These are phyloP conservation scores for Ciconia maguari DNA, from an alignment of 2,113 vertebrate genomes.

Conservation along the genomic window DNA sequence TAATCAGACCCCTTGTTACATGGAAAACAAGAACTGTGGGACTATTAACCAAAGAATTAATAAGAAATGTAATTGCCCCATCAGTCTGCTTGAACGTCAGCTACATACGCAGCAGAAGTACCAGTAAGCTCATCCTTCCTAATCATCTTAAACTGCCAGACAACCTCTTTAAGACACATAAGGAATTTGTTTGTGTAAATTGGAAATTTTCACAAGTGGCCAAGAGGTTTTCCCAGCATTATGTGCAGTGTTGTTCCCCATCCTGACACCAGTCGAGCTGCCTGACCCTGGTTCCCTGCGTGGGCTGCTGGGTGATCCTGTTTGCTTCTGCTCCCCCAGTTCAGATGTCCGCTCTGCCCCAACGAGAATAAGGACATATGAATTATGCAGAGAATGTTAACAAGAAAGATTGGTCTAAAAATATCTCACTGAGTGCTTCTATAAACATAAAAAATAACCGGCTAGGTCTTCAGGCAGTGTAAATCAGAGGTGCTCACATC, in stretches of 20 bases:
- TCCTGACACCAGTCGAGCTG: neutral
- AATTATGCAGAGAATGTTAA: conserved; percentile 9
- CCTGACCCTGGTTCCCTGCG: neutral
- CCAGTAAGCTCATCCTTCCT: neutral
- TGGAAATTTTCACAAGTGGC: neutral
- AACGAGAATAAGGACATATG: neutral
- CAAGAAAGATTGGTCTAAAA: neutral
- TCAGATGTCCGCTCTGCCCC: neutral
- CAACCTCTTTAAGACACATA: neutral
- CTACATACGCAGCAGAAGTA: neutral
- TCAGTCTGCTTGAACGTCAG: neutral
- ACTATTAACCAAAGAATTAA: neutral
- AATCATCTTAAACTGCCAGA: neutral
- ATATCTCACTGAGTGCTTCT: neutral
- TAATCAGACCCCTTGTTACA: neutral
- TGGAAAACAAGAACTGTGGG: neutral
- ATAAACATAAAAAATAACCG: neutral
- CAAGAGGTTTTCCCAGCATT: neutral
- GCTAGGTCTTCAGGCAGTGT: neutral
- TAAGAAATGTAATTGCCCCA: neutral
- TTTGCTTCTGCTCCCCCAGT: neutral
- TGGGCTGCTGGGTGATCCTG: neutral
- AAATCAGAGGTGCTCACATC: neutral
- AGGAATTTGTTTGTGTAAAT: neutral
- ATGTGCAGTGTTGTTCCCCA: neutral